Evolutionary conservation across 2,888 invertebrate genomes (phyloP).

Genomic region (Synanthedon formicaeformis): DNA sequence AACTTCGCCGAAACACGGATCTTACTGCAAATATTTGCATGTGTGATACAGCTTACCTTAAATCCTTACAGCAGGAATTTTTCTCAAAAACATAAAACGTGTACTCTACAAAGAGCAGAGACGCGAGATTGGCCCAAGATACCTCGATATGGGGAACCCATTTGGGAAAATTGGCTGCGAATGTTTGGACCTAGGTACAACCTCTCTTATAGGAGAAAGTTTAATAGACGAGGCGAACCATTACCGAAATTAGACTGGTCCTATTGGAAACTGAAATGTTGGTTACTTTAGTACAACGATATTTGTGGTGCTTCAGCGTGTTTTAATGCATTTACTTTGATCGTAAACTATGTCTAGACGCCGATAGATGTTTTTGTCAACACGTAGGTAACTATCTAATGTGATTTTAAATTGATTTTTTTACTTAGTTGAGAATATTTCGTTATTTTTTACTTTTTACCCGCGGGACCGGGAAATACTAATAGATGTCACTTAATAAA

Average conservation of each 20-base stretch:
- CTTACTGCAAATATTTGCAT: conserved; percentile 23
- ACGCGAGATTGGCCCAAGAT: conserved; percentile 11
- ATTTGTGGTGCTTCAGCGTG: neutral
- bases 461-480: too few species aligned
- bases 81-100: conserved; percentile 14
- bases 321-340: neutral
- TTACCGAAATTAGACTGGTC: conserved; percentile 7
- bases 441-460: too few species aligned
- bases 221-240: conserved; percentile 6
- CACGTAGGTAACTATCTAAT: too few species aligned
- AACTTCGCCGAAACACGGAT: neutral
- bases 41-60: conserved; percentile 12
- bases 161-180: conserved; percentile 28
- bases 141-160: conserved; percentile 17
- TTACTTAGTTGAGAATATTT: too few species aligned
- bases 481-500: too few species aligned
- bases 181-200: conserved; percentile 2
- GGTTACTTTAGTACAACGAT: neutral
- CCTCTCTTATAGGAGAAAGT: conserved; percentile 4
- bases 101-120: conserved; percentile 8
- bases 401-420: too few species aligned
- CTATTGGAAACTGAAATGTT: neutral
- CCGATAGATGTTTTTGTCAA: too few species aligned
- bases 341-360: neutral
- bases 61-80: conserved; percentile 3